Percentiles rank a stretch among this genome's conserved stretches.
Evolutionary conservation across 2,797 vertebrate species (phyloP).

Genomic region (Poeciliopsis infans): DNA sequence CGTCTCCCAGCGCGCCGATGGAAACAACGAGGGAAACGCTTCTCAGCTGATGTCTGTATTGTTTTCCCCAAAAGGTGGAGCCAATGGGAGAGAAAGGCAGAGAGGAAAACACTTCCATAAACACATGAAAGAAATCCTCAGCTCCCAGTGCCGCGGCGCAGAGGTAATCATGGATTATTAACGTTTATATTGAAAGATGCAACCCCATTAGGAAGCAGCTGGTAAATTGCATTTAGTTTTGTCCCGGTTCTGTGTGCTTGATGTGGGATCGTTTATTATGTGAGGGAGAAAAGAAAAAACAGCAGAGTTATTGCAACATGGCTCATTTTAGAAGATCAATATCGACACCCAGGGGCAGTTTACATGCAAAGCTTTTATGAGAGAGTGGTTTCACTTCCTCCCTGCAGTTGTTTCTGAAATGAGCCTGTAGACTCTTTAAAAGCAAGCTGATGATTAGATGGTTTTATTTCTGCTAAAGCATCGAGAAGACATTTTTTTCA

Average conservation of each 20-base stretch:
- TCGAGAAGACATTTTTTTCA: neutral
- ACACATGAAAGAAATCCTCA: conserved; percentile 49
- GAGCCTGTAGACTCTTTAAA: conserved; percentile 8
- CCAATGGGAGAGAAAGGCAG: conserved; percentile 8
- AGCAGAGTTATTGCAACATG: conserved; percentile 54
- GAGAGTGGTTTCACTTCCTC: conserved; percentile 40
- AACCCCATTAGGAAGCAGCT: conserved; percentile 74
- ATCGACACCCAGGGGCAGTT: conserved; percentile 55
- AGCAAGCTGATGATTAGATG: neutral
- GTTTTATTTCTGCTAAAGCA: neutral
- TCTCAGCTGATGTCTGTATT: conserved; percentile 51
- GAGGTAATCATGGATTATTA: conserved; percentile 77
- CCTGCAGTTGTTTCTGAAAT: conserved; percentile 40
- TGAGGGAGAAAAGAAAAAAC: conserved; percentile 20
- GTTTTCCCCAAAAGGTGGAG: conserved; percentile 42
- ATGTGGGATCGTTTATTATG: conserved; percentile 19
- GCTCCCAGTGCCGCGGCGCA: conserved; percentile 43
- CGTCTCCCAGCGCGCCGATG: conserved; percentile 5
- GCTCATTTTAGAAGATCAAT: conserved; percentile 59
- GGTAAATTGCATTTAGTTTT: conserved; percentile 69
- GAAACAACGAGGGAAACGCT: conserved; percentile 42
- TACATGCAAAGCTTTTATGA: conserved; percentile 54
- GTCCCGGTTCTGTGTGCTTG: conserved; percentile 23
- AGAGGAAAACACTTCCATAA: conserved; percentile 39
- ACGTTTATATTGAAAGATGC: conserved; percentile 81